Evolutionary conservation across 2,797 vertebrate genomes (phyloP).

Genomic region (Atherinosoma microstoma): DNA sequence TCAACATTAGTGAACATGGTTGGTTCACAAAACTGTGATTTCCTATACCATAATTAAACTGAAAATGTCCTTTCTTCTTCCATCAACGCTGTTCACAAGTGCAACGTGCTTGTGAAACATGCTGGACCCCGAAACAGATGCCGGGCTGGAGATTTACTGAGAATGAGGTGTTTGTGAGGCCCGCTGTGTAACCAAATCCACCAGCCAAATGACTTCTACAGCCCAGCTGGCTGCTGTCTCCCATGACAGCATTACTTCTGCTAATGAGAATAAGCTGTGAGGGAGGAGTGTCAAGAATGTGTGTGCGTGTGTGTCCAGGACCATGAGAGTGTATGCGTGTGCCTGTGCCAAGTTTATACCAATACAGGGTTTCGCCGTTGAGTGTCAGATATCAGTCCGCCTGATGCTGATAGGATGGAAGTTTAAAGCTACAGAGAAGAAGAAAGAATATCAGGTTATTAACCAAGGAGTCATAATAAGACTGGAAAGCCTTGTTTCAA

Average conservation of each 20-base stretch:
- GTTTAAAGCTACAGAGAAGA: background rate
- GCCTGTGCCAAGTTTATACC: conserved; percentile 15
- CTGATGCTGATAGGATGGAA: background rate
- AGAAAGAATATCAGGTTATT: background rate
- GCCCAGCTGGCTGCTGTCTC: conserved; percentile 72
- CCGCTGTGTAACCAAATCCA: conserved; percentile 70
- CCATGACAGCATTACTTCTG: conserved; percentile 63
- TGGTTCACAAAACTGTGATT: background rate
- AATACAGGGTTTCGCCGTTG: conserved; percentile 5
- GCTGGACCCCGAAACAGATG: conserved; percentile 62
- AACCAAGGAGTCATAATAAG: background rate
- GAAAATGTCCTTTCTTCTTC: background rate
- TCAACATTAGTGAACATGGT: background rate
- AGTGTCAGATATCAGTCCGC: conserved; percentile 5
- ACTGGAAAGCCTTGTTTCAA: background rate
- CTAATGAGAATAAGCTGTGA: conserved; percentile 70
- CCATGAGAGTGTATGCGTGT: conserved; percentile 20
- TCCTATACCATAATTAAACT: conserved; percentile 12
- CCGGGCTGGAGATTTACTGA: conserved; percentile 56
- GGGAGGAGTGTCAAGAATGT: conserved; percentile 37
- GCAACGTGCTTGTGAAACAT: conserved; percentile 61
- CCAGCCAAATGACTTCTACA: conserved; percentile 60
- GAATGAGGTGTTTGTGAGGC: conserved; percentile 71
- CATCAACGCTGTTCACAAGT: conserved; percentile 32
- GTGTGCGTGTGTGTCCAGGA: conserved; percentile 17